Percentiles rank a stretch among this genome's conserved stretches.
phyloP scores from a whole-genome alignment of 2,113 vertebrate genomes.

The Nesoenas mayeri region DNA sequence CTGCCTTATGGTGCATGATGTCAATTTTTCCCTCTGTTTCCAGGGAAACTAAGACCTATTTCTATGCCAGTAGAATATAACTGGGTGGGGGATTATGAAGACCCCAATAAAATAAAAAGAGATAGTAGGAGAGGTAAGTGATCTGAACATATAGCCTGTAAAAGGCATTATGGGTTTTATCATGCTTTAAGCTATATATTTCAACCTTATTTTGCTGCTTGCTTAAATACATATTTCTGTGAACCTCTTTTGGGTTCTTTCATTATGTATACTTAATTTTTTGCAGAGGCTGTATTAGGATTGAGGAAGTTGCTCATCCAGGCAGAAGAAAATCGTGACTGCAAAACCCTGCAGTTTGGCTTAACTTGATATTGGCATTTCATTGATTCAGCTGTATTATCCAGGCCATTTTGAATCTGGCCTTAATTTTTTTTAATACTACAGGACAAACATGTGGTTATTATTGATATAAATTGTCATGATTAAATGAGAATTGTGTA shows the following conservation, averaged over 20 bases:
- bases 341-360: background rate
- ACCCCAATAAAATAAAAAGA: conserved; percentile 95
- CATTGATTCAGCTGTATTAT: background rate
- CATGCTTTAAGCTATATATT: background rate
- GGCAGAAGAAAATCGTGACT: background rate
- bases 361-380: background rate
- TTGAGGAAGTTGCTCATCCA: background rate
- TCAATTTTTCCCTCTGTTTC: conserved; percentile 75
- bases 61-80: conserved; percentile 99
- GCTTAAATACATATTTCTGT: background rate
- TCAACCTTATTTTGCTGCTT: background rate
- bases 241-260: background rate
- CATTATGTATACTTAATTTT: background rate
- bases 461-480: background rate
- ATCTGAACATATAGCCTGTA: conserved; percentile 16
- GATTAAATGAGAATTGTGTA: background rate
- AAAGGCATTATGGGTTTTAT: background rate
- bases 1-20: conserved; percentile 9
- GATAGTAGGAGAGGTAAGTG: conserved; percentile 97
- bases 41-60: conserved; percentile 94
- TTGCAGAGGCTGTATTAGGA: background rate
- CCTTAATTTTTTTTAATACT: background rate
- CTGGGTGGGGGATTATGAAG: conserved; percentile 98
- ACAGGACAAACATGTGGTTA: background rate
- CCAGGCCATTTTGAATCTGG: background rate